These are phyloP conservation scores for Theristicus caerulescens DNA, from an alignment of 2,113 vertebrate species.

Conservation along the genomic window DNA sequence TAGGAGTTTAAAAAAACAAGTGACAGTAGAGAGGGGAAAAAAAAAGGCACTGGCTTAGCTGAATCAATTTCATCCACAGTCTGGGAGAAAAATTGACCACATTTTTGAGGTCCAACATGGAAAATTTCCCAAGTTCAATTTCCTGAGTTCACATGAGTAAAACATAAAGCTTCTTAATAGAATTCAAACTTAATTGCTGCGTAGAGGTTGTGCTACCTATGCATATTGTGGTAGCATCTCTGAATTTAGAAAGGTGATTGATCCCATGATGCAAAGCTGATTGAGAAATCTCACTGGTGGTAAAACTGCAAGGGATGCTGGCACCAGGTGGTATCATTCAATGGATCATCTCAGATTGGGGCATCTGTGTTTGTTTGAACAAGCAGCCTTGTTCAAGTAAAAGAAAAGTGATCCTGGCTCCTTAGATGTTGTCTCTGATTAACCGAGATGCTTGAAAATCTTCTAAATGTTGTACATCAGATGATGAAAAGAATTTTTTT, in stretches of 20 bases:
- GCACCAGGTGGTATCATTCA: neutral
- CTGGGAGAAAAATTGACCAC: neutral
- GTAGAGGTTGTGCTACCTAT: neutral
- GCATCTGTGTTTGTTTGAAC: neutral
- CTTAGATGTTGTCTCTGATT: neutral
- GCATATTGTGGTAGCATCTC: neutral
- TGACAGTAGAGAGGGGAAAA: neutral
- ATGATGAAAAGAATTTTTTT: neutral
- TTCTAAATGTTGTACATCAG: neutral
- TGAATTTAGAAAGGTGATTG: neutral
- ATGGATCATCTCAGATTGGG: neutral
- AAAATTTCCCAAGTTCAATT: neutral
- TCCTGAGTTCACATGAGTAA: neutral
- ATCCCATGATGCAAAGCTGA: neutral
- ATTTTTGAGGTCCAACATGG: neutral
- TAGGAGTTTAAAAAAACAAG: neutral
- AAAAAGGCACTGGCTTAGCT: neutral
- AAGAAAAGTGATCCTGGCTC: neutral
- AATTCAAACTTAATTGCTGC: neutral
- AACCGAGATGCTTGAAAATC: neutral
- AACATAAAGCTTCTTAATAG: neutral
- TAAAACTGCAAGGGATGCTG: neutral
- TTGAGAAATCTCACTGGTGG: neutral
- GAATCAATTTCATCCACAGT: neutral
- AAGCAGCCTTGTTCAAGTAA: neutral